Percentiles rank a stretch among this genome's conserved stretches.
Conservation (phyloP, 2,113 vertebrate genomes). For the Thymallus thymallus region DNA sequence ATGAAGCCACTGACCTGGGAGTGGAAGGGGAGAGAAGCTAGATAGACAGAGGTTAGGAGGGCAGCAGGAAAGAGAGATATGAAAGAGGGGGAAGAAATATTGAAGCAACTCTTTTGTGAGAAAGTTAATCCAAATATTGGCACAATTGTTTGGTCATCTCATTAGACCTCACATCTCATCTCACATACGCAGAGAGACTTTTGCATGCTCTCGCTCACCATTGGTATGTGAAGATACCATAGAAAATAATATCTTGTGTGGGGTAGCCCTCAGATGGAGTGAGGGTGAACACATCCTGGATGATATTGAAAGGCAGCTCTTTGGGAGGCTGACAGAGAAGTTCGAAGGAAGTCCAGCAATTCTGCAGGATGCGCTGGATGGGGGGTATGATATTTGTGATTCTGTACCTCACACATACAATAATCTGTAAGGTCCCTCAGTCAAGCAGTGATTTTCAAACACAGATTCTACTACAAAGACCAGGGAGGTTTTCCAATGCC, state of each 20-base stretch:
- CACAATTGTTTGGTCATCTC: background rate
- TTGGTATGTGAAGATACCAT: constrained; percentile 66
- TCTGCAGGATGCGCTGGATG: constrained; percentile 62
- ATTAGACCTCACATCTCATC: background rate
- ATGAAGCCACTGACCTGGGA: constrained; percentile 48
- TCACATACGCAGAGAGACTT: background rate
- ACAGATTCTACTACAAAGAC: no score
- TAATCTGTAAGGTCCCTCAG: no score
- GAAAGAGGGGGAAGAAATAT: no score
- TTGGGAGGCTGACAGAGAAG: constrained; percentile 53
- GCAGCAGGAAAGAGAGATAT: background rate
- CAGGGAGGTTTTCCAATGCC: no score
- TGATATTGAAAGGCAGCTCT: constrained; percentile 52
- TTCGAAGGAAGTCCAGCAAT: constrained; percentile 69
- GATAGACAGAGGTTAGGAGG: background rate
- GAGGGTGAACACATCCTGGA: constrained; percentile 64
- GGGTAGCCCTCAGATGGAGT: constrained; percentile 32
- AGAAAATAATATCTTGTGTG: constrained; percentile 49
- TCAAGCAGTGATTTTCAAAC: no score
- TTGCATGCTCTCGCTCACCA: constrained; percentile 45
- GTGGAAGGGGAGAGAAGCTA: no score
- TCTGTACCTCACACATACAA: no score
- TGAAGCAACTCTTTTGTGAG: no score
- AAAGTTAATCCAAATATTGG: no score
- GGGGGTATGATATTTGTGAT: no score